Base-by-base conservation (phyloP, 2,888 invertebrate genomes). In the Patella depressa region DNA sequence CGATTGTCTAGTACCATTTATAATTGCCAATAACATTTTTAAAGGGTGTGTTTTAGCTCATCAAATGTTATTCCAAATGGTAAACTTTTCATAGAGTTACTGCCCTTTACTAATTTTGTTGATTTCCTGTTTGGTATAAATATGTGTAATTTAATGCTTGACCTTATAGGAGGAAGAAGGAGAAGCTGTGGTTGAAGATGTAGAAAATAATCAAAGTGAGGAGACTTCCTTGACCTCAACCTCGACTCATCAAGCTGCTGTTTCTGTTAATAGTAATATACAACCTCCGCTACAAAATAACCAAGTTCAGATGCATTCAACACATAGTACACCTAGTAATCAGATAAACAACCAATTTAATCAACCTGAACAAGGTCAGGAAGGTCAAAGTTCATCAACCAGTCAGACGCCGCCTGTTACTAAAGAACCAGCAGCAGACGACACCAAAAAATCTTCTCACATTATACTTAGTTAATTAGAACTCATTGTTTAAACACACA, bases 141-240 rank as follows among this genome's bases (percentile, higher is more conserved):
- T 45, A 45, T 45, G 45, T 45, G 45, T 45, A 45, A 45, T 7
- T 45, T 45, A 45, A 1, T 45, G 9, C 45, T 45, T 45, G 45
- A 24, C 3, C 9, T 65, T 65, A 14, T 74, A 87, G 87, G 88
- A 88, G 53, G 83, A 83, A 45, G 88, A 87, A 72, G 88, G 87
- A 77, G 82, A 82, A 70, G 86, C 87, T 45, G 71, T 88, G 24
- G 85, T 86, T 74, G 88, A 88, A 83, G 88, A 87, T 72, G 85
- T 84, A 70, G 88, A 87, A 71, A 82, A 82, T 19, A 83, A 84
- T 3, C 85, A 81, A 17, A 84, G 84, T 24, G 88, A 91, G 83
- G 74, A 90, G 85, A 88, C 89, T 85, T 90, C 87, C 88, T 55
- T 85, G 85, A 78, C n/a, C 78, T 85, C 76, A 73, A 83, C 79